A percentile compares a stretch with the other conserved stretches of the same genome.
Conservation (phyloP, 2,797 vertebrate species). For the Pantherophis alleghaniensis region DNA sequence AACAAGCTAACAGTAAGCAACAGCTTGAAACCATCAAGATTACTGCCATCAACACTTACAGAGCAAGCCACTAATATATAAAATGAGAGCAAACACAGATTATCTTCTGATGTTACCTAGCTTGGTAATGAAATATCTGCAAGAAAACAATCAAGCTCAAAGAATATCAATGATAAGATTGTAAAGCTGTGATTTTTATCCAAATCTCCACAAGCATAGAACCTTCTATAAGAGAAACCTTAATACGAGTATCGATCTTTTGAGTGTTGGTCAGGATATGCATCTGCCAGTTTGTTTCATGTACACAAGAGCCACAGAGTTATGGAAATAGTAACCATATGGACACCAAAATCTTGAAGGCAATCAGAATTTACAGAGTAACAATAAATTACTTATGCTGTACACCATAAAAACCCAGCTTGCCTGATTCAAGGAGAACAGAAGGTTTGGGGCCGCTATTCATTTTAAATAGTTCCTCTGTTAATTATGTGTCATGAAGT, state of each 20-base stretch:
- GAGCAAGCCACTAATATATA: background rate
- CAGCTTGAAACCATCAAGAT: background rate
- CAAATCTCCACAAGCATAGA: background rate
- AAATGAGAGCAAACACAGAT: background rate
- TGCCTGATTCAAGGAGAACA: background rate
- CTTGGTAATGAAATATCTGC: background rate
- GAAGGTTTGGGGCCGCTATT: background rate
- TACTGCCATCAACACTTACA: background rate
- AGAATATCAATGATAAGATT: background rate
- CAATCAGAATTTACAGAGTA: background rate
- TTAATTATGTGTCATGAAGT: background rate
- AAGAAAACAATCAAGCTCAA: background rate
- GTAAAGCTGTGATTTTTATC: background rate
- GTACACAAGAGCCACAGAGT: no score
- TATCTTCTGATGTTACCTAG: background rate
- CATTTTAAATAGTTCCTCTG: background rate
- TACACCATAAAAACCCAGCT: background rate
- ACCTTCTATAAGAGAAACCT: background rate
- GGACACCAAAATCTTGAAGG: background rate
- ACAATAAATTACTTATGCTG: background rate
- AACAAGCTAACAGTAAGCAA: background rate
- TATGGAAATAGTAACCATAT: background rate
- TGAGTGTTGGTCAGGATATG: background rate
- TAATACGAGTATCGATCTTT: no score
- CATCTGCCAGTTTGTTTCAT: background rate